Evolutionary conservation across 2,888 invertebrate species (phyloP).

Genomic region (Trachelus tabidus): DNA sequence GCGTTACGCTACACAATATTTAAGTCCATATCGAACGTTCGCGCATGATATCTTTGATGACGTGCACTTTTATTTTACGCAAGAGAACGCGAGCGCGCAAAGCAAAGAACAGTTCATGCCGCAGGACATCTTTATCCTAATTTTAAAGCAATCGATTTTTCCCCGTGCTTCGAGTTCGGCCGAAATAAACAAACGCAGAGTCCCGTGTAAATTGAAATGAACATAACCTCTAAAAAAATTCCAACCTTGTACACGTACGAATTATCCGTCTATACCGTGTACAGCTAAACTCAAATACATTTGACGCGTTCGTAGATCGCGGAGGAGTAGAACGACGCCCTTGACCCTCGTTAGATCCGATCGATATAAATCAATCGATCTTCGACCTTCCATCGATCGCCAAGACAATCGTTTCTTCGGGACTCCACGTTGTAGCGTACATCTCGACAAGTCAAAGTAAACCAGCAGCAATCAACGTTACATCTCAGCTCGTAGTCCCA

Average conservation of each 20-base stretch:
- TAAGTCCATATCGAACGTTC: not conserved
- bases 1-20: not conserved
- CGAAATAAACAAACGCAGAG: not conserved
- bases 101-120: not conserved
- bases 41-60: not conserved
- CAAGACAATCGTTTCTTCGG: not conserved
- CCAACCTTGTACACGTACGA: not conserved
- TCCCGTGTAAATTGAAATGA: not conserved
- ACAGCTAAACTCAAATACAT: not conserved
- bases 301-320: not conserved
- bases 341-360: not conserved
- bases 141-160: not conserved
- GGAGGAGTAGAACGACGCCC: too few species aligned
- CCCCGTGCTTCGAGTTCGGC: not conserved
- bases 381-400: not conserved
- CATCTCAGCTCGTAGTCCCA: not conserved
- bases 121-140: not conserved
- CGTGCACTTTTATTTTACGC: not conserved
- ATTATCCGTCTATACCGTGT: too few species aligned
- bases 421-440: not conserved
- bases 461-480: not conserved
- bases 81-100: not conserved
- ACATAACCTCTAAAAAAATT: not conserved
- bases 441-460: not conserved
- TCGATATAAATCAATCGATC: not conserved